Evolutionary conservation across 2,888 invertebrate genomes (phyloP).

Genomic region (Anoplius nigerrimus): DNA sequence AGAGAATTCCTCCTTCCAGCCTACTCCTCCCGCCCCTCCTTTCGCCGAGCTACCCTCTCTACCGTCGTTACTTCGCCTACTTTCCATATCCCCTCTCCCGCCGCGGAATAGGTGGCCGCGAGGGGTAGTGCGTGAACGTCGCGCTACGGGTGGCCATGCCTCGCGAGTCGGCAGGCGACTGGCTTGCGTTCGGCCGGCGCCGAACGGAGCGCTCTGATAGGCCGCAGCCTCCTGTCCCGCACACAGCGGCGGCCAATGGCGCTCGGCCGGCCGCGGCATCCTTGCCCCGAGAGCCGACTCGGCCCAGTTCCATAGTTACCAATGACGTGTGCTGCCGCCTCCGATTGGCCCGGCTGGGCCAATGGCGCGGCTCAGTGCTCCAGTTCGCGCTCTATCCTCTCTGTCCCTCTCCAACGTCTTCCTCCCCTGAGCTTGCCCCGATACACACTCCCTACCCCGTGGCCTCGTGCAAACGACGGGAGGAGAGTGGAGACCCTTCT

Average conservation of each 20-base stretch:
- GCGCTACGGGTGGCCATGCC: not conserved
- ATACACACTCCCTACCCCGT: conserved; percentile 3
- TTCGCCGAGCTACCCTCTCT: not conserved
- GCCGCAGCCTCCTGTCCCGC: conserved; percentile 9
- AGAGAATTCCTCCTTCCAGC: not conserved
- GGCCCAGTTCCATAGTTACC: conserved; percentile 13
- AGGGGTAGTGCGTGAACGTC: not conserved
- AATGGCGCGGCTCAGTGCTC: conserved; percentile 43
- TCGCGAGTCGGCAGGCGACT: not conserved
- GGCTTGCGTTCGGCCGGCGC: not conserved
- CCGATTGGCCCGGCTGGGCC: conserved; percentile 46
- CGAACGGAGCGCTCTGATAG: not conserved
- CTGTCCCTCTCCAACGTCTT: not conserved
- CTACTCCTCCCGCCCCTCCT: not conserved
- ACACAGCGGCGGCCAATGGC: conserved; percentile 29
- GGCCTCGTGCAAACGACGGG: not conserved
- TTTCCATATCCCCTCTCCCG: not conserved
- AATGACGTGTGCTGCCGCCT: conserved; percentile 26
- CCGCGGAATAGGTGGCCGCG: conserved; percentile 7
- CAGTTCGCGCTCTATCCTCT: not conserved
- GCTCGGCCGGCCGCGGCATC: conserved; percentile 10
- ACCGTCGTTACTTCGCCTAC: not conserved
- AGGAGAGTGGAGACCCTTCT: conserved; percentile 59
- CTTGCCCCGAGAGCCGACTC: not conserved
- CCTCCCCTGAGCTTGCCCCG: not conserved